phyloP scores from a whole-genome alignment of 1,140 invertebrate genomes.

The Zaprionus kolodkinae region DNA sequence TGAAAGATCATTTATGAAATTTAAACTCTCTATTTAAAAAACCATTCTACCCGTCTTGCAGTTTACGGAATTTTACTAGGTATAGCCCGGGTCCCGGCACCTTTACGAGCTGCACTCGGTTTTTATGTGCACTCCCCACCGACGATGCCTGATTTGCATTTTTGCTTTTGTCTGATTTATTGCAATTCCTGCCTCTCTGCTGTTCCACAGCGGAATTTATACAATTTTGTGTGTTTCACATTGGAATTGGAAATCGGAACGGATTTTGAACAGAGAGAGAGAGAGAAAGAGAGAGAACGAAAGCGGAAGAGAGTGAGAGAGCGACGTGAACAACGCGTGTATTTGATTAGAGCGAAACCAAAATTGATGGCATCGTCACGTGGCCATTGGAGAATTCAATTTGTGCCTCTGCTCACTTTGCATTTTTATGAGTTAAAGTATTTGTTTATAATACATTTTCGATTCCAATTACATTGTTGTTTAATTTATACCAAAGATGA shows the following conservation, averaged over 20 bases:
- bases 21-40: background rate
- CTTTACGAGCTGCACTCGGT: slow-evolving; percentile 39
- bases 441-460: too few species aligned
- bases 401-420: slow-evolving; percentile 24
- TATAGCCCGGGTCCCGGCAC: slow-evolving; percentile 7
- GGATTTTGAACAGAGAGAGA: background rate
- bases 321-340: slow-evolving; percentile 7
- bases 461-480: too few species aligned
- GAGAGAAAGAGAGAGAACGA: background rate
- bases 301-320: background rate
- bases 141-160: slow-evolving; percentile 59
- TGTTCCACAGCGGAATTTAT: slow-evolving; percentile 38
- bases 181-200: slow-evolving; percentile 50
- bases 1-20: background rate
- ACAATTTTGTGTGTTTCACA: slow-evolving; percentile 45
- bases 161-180: slow-evolving; percentile 68
- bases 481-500: too few species aligned
- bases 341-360: slow-evolving; percentile 39
- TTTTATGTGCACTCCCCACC: slow-evolving; percentile 20
- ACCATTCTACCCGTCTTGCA: background rate
- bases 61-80: background rate
- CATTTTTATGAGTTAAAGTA: too few species aligned
- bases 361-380: slow-evolving; percentile 45
- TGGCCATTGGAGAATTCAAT: slow-evolving; percentile 32
- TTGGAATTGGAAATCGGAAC: slow-evolving; percentile 37